A percentile compares a stretch with the other conserved stretches of the same genome.
phyloP scores from a whole-genome alignment of 2,113 vertebrate species.

The Merops nubicus region DNA sequence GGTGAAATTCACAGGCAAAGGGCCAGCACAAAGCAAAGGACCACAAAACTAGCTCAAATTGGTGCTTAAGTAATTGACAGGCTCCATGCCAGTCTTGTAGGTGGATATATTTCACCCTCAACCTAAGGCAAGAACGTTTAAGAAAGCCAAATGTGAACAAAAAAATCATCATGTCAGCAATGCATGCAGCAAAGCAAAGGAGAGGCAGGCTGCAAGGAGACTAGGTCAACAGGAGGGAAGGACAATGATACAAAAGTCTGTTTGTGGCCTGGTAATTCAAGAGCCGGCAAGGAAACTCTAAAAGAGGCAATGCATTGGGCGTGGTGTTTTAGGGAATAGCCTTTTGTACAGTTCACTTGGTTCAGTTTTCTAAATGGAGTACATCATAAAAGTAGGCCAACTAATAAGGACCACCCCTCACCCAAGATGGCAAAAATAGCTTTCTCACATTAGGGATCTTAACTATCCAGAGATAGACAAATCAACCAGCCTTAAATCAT shows the following conservation, averaged over 20 bases:
- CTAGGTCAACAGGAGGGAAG: not conserved
- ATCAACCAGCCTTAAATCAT: too few relatives aligned
- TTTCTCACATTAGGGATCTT: too few relatives aligned
- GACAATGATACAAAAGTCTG: not conserved
- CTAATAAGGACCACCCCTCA: too few relatives aligned
- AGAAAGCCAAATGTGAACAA: not conserved
- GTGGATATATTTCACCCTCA: not conserved
- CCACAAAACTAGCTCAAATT: not conserved
- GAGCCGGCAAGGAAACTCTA: not conserved
- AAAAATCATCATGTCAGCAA: not conserved
- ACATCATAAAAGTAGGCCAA: too few relatives aligned
- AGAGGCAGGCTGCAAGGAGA: not conserved
- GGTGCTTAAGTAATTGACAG: not conserved
- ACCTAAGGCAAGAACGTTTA: not conserved
- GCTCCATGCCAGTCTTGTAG: not conserved
- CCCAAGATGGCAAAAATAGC: too few relatives aligned
- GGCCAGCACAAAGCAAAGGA: not conserved
- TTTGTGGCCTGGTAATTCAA: not conserved
- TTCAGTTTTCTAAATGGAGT: not conserved
- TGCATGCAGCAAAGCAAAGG: not conserved
- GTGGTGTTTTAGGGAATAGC: not conserved
- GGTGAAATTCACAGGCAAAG: not conserved
- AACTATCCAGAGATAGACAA: too few relatives aligned
- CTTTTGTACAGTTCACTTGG: not conserved
- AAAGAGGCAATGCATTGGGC: not conserved